Evolutionary conservation across 1,140 invertebrate species (phyloP).

Genomic region (Chironomus striatipennis): DNA sequence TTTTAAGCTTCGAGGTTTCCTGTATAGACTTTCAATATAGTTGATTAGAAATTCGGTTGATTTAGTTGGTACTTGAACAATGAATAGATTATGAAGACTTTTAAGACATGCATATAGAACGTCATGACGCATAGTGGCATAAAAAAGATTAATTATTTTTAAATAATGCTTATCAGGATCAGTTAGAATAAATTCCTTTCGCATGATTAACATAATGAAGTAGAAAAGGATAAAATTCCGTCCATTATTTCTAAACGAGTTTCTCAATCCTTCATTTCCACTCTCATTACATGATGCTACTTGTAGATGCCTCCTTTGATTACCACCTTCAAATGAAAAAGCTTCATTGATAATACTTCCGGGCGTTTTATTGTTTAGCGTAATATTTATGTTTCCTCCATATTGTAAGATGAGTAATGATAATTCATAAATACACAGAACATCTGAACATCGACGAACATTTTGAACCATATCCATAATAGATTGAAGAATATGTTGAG

Average conservation of each 20-base stretch:
- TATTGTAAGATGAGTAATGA: slow-evolving; percentile 57
- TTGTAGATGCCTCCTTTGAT: slow-evolving; percentile 29
- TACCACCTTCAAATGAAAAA: slow-evolving; percentile 26
- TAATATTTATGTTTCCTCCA: slow-evolving; percentile 54
- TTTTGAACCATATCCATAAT: slow-evolving; percentile 63
- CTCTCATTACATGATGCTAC: slow-evolving; percentile 28
- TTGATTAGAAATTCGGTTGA: slow-evolving; percentile 50
- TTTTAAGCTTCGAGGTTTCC: slow-evolving; percentile 53
- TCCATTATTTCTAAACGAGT: slow-evolving; percentile 50
- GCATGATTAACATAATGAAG: slow-evolving; percentile 56
- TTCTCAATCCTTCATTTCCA: slow-evolving; percentile 37
- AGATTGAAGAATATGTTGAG: slow-evolving; percentile 58
- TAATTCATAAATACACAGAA: slow-evolving; percentile 59
- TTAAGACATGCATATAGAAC: slow-evolving; percentile 53
- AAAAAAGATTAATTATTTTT: slow-evolving; percentile 56
- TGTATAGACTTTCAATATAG: slow-evolving; percentile 51
- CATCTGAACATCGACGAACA: slow-evolving; percentile 52
- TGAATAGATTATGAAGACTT: slow-evolving; percentile 53
- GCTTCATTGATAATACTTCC: slow-evolving; percentile 34
- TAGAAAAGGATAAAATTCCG: slow-evolving; percentile 58
- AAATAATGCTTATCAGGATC: slow-evolving; percentile 54
- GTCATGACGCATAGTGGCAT: slow-evolving; percentile 57
- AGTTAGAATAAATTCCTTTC: slow-evolving; percentile 57
- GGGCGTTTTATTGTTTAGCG: slow-evolving; percentile 42
- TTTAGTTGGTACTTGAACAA: slow-evolving; percentile 55